These are phyloP conservation scores for Listronotus bonariensis DNA, from an alignment of 1,140 invertebrate genomes.

Conservation along the genomic window DNA sequence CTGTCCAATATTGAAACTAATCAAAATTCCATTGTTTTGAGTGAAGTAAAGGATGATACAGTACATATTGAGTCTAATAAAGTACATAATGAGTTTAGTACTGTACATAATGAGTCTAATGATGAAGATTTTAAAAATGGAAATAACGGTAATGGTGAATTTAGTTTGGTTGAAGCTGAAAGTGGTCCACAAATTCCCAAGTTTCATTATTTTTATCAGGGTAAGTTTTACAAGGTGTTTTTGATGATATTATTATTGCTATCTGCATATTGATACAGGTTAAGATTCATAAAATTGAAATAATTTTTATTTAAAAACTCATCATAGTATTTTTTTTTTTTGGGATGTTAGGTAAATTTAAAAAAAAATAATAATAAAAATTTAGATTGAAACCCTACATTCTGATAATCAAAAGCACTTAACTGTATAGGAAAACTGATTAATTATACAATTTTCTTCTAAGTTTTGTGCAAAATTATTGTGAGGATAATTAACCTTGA, in stretches of 20 bases:
- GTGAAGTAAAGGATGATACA: neutral
- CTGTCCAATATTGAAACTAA: conserved; percentile 10
- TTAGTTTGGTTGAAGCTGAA: conserved; percentile 5
- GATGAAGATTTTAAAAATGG: neutral
- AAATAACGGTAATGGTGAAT: neutral
- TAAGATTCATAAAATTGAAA: no score
- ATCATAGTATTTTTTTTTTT: no score
- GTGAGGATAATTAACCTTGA: conserved; percentile 44
- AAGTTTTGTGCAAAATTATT: conserved; percentile 45
- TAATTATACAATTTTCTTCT: neutral
- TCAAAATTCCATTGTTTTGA: neutral
- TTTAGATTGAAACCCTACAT: no score
- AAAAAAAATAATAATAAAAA: no score
- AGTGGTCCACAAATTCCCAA: conserved; percentile 26
- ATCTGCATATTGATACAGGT: no score
- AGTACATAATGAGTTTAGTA: no score
- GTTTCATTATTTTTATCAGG: conserved; percentile 81
- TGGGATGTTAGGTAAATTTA: no score
- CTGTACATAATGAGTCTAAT: no score
- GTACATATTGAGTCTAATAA: no score
- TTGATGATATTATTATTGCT: neutral
- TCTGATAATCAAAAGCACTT: conserved; percentile 23
- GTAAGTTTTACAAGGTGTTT: conserved; percentile 56
- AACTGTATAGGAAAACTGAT: conserved; percentile 46
- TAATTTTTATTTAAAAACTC: no score